Percentiles rank a stretch among this genome's conserved stretches.
These are phyloP conservation scores for Rhabdornis inornatus DNA, from an alignment of 2,113 vertebrate genomes.

Conservation along the genomic window DNA sequence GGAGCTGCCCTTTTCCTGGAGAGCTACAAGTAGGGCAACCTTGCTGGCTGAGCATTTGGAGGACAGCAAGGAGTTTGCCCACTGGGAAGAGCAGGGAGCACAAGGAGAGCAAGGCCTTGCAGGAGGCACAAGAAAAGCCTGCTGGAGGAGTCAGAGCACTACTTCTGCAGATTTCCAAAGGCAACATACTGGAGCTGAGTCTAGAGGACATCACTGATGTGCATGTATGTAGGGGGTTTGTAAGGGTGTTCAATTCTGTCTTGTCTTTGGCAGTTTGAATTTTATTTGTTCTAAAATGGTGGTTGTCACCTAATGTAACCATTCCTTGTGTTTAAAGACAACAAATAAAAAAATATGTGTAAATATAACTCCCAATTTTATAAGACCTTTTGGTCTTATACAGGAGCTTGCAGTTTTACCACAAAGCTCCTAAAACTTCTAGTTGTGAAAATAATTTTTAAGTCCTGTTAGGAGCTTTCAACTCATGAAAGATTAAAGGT, in stretches of 20 bases:
- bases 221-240: accelerated
- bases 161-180: not conserved
- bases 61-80: not conserved
- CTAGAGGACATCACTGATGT: not conserved
- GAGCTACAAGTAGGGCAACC: accelerated
- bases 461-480: not conserved
- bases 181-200: accelerated
- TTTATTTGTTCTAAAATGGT: not conserved
- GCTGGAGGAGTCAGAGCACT: not conserved
- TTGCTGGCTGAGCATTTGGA: accelerated
- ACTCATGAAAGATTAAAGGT: not conserved
- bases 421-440: not conserved
- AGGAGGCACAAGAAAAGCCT: not conserved
- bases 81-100: not conserved
- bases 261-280: not conserved
- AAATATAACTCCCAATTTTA: not conserved
- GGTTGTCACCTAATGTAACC: not conserved
- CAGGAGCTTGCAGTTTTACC: not conserved
- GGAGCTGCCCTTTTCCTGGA: not conserved
- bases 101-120: not conserved
- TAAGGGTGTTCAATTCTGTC: not conserved
- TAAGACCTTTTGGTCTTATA: not conserved
- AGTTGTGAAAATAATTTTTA: not conserved
- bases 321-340: not conserved
- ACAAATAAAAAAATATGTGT: not conserved